These are phyloP conservation scores for Sarcophilus harrisii DNA, from an alignment of 2,797 vertebrate genomes.

Conservation along the genomic window DNA sequence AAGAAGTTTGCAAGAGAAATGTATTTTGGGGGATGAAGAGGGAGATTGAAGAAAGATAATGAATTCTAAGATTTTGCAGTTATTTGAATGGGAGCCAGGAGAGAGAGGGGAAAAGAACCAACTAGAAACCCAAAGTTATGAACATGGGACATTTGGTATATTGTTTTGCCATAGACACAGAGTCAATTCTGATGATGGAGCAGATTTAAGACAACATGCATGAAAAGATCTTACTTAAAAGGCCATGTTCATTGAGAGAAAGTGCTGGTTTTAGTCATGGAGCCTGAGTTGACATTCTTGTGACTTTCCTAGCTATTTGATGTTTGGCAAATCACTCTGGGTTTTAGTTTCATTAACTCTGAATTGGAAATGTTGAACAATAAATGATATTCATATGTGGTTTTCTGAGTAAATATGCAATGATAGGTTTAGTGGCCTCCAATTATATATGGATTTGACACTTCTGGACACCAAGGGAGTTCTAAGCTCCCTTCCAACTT, in stretches of 20 bases:
- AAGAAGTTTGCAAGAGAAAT: background rate
- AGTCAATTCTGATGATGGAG: background rate
- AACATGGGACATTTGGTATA: background rate
- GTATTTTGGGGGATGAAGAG: background rate
- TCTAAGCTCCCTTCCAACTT: background rate
- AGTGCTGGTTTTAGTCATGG: background rate
- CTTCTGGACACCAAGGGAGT: background rate
- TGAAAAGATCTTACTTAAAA: background rate
- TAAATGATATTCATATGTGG: background rate
- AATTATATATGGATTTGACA: background rate
- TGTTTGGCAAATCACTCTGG: background rate
- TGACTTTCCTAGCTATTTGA: background rate
- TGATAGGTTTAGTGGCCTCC: background rate
- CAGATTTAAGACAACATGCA: background rate
- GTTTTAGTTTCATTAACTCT: background rate
- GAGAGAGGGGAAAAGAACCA: background rate
- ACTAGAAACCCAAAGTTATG: background rate
- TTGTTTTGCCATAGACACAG: background rate
- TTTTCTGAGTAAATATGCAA: background rate
- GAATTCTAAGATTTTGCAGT: background rate
- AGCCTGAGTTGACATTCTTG: background rate
- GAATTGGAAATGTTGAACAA: background rate
- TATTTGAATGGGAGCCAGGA: background rate
- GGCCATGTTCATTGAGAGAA: background rate
- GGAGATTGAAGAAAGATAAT: background rate